These are phyloP conservation scores for Coranthus polyacanthus DNA, from an alignment of 2,797 vertebrate species.

Conservation along the genomic window DNA sequence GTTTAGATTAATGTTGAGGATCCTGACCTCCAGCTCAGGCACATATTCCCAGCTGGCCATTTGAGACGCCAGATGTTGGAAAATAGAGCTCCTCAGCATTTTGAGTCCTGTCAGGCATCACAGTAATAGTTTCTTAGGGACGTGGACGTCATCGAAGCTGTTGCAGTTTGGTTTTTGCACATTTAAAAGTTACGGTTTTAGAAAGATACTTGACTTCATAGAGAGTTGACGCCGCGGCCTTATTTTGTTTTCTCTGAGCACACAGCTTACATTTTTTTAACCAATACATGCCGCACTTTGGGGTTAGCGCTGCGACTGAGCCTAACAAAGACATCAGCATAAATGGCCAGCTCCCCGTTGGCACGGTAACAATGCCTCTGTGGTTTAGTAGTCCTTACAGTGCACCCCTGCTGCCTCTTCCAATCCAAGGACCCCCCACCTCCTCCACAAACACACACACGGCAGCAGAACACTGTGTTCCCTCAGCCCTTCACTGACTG, in stretches of 20 bases:
- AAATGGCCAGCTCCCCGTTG: slow-evolving; percentile 42
- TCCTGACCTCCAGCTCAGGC: slow-evolving; percentile 46
- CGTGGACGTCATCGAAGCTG: slow-evolving; percentile 22
- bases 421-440: slow-evolving; percentile 40
- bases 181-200: neutral
- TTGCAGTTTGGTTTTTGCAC: slow-evolving; percentile 22
- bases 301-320: slow-evolving; percentile 10
- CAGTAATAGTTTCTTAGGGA: slow-evolving; percentile 50
- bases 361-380: slow-evolving; percentile 58
- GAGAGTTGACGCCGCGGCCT: no score
- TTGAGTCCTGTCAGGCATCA: slow-evolving; percentile 19
- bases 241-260: no score
- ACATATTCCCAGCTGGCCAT: slow-evolving; percentile 53
- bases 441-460: slow-evolving; percentile 29
- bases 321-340: slow-evolving; percentile 52
- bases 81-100: slow-evolving; percentile 22
- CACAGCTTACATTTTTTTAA: neutral
- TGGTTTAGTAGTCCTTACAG: slow-evolving; percentile 72
- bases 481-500: slow-evolving; percentile 54
- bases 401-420: slow-evolving; percentile 57
- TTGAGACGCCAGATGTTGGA: slow-evolving; percentile 67
- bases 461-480: slow-evolving; percentile 60
- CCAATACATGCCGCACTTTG: slow-evolving; percentile 1
- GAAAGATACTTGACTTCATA: no score
- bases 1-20: slow-evolving; percentile 51